Base-by-base conservation (phyloP, 2,797 vertebrate genomes). In the Eospalax fontanierii region DNA sequence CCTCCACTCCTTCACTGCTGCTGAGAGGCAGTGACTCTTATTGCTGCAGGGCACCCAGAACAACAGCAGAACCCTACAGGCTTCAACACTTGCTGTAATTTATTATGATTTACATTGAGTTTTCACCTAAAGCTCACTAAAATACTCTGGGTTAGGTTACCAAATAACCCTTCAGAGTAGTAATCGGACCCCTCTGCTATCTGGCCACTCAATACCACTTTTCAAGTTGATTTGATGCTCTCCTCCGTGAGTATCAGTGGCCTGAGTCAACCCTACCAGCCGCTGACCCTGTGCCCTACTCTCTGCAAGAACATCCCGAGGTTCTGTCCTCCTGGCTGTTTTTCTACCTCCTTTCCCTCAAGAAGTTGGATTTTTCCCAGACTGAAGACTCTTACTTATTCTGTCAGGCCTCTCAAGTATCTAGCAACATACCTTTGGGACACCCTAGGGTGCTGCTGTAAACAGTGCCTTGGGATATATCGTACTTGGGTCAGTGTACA, bases 351-450 rank as follows among this genome's bases (percentile, higher is more conserved):
- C 26, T 83, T 33, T 71, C 33, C 35, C 57, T 82, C 22, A 76
- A 90, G 70, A 95, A 38, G 83, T 19, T 24, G 26, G 8, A 21
- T 10, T 19, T 61, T 87, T 63, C 26, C 15, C 15, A 78, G 65
- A 74, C 7, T 54, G 8, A 38, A 61, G 21, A n/a, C 11, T 84
- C 66, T 86, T 46, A 88, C 66, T 86, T 46, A 88, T 35, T 91
- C 94, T 87, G 85, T 26, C 33, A 38, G 76, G 63, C 43, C 61
- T 87, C 87, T 68, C 61, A 82, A 81, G 35, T 33, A 91, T 54
- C 2, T 54, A 46, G 80, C 24, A 73, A 88, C 18, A 35, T 38
- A 83, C 9, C 30, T 82, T 74, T 46, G 28, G 54, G 61, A 65
- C 30, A 73, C 24, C 26, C 40, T 46, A 33, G 9, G 61, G 54